phyloP scores from a whole-genome alignment of 2,113 vertebrate species.

The Cyanistes caeruleus region DNA sequence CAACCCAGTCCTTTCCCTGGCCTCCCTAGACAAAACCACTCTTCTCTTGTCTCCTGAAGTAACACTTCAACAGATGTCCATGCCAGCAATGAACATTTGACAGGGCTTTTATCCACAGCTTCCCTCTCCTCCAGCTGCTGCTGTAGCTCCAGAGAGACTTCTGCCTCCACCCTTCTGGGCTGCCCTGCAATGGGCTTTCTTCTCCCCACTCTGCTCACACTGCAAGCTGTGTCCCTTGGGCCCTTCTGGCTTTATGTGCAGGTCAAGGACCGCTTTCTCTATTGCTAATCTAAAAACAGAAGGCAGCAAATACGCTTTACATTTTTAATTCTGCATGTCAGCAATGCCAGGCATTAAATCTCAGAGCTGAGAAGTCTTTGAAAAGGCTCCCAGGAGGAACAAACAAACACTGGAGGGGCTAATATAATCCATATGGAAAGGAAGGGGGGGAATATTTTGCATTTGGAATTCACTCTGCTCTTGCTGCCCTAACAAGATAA shows the following conservation, averaged over 20 bases:
- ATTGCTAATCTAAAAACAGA: background rate
- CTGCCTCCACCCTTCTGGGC: fast-evolving
- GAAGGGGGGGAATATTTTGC: background rate
- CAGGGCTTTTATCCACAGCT: background rate
- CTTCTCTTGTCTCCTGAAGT: background rate
- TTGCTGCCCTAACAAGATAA: background rate
- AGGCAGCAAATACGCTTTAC: background rate
- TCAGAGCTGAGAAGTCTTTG: background rate
- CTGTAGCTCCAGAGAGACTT: background rate
- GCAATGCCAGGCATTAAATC: background rate
- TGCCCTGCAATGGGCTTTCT: background rate
- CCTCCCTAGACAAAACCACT: background rate
- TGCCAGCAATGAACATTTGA: background rate
- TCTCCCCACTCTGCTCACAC: fast-evolving
- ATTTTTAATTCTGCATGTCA: background rate
- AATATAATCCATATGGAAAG: background rate
- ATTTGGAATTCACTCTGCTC: background rate
- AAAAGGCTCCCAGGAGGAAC: background rate
- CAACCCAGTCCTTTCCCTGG: background rate
- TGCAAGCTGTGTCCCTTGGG: background rate
- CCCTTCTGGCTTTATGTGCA: background rate
- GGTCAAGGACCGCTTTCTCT: background rate
- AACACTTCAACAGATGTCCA: background rate
- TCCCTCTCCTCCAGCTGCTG: background rate
- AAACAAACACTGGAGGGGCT: background rate